Percentiles rank a stretch among this genome's conserved stretches.
These are phyloP conservation scores for Coluber constrictor DNA, from an alignment of 2,797 vertebrate genomes.

Conservation along the genomic window DNA sequence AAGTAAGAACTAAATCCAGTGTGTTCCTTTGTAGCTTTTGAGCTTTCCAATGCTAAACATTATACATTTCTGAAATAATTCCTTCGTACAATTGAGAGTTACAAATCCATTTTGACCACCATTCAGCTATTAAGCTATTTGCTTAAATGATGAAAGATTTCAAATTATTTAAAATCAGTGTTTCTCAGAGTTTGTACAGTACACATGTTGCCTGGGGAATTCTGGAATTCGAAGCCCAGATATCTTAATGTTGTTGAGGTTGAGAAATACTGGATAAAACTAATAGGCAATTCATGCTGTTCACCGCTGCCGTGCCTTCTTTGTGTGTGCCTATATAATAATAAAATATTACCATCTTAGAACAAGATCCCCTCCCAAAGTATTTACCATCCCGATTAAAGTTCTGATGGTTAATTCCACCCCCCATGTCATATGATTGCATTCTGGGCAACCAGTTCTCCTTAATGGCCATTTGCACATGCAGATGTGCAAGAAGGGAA, in stretches of 20 bases:
- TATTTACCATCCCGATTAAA: neutral
- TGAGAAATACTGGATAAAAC: neutral
- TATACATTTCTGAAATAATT: neutral
- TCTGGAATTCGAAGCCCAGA: neutral
- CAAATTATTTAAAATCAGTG: neutral
- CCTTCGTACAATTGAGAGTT: neutral
- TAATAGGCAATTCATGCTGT: neutral
- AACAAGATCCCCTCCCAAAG: neutral
- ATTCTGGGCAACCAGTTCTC: neutral
- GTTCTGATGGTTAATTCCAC: neutral
- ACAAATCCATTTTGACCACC: neutral
- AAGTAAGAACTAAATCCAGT: neutral
- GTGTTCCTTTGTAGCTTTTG: neutral
- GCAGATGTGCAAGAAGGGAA: neutral
- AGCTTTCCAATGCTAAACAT: neutral
- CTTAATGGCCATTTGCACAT: neutral
- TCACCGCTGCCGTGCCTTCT: neutral
- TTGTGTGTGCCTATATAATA: neutral
- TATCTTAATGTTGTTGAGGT: neutral
- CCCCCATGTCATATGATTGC: neutral
- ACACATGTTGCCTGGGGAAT: neutral
- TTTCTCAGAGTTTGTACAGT: neutral
- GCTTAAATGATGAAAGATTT: neutral
- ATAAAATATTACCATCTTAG: neutral
- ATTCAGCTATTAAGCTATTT: neutral